A percentile compares a stretch with the other conserved stretches of the same genome.
phyloP scores from a whole-genome alignment of 1,140 invertebrate genomes.

The Carposina sasakii region DNA sequence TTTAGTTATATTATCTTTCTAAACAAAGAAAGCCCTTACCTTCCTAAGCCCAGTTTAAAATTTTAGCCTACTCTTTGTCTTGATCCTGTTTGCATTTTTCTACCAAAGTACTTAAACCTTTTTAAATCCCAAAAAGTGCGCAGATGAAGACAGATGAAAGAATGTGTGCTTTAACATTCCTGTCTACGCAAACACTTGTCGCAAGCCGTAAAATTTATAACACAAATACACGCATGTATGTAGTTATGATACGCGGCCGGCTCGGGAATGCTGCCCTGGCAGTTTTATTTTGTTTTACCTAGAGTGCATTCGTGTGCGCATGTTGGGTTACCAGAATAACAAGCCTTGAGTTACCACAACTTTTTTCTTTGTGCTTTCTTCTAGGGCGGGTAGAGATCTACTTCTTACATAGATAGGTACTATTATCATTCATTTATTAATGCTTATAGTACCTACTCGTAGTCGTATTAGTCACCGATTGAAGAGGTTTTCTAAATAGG shows the following conservation, averaged over 20 bases:
- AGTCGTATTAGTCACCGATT: background rate
- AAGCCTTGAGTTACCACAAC: too few relatives aligned
- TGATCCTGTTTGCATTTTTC: too few relatives aligned
- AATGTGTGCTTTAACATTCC: conserved; percentile 29
- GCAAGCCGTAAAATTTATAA: conserved; percentile 48
- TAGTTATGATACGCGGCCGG: conserved; percentile 28
- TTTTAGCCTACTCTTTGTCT: too few relatives aligned
- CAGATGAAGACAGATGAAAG: conserved; percentile 1
- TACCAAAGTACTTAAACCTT: too few relatives aligned
- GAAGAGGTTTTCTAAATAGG: background rate
- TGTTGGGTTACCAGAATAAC: too few relatives aligned
- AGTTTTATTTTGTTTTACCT: conserved; percentile 45
- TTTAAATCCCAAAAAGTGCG: conserved; percentile 1
- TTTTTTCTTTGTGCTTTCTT: too few relatives aligned
- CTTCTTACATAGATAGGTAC: too few relatives aligned
- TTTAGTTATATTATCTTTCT: too few relatives aligned
- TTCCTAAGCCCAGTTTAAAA: too few relatives aligned
- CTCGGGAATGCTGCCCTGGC: conserved; percentile 38
- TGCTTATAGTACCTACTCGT: background rate
- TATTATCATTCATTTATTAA: conserved; percentile 14
- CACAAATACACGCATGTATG: conserved; percentile 46
- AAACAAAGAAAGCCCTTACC: too few relatives aligned
- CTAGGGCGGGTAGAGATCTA: too few relatives aligned
- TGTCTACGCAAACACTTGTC: conserved; percentile 47
- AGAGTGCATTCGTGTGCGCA: conserved; percentile 27